Percentiles rank a stretch among this genome's conserved stretches.
These are phyloP conservation scores for Patiria pectinifera DNA, from an alignment of 53 echinoderm and acorn worm genomes.

Conservation along the genomic window DNA sequence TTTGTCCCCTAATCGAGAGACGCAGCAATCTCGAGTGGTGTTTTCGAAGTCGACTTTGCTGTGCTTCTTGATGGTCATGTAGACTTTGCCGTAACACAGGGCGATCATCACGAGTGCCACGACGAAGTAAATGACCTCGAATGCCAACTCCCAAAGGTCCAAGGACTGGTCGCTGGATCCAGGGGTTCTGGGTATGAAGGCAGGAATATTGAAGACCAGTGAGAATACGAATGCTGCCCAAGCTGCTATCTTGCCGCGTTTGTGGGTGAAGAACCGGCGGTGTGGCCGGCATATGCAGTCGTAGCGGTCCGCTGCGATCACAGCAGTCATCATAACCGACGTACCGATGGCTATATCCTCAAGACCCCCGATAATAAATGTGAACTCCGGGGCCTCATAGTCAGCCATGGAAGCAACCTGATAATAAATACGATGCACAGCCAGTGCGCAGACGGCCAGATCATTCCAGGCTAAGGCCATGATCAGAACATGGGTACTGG, in stretches of 20 bases:
- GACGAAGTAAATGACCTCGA: neutral
- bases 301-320: slow-evolving; percentile 15
- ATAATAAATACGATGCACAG: neutral
- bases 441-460: slow-evolving; percentile 21
- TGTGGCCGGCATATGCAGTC: slow-evolving; percentile 31
- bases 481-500: slow-evolving; percentile 63
- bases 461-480: slow-evolving; percentile 61
- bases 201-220: neutral
- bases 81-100: slow-evolving; percentile 26
- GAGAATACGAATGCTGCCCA: slow-evolving; percentile 6
- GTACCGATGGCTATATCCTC: neutral
- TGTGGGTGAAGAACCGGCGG: slow-evolving; percentile 27
- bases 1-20: neutral
- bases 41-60: neutral
- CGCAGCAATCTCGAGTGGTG: neutral
- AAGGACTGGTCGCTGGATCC: neutral
- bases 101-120: slow-evolving; percentile 26
- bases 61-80: slow-evolving; percentile 15
- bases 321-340: slow-evolving; percentile 17
- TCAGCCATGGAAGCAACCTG: neutral
- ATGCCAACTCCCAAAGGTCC: neutral
- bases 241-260: slow-evolving; percentile 15
- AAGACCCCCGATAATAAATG: neutral
- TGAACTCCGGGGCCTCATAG: neutral
- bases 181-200: neutral